Percentiles rank a stretch among this genome's conserved stretches.
Conservation (phyloP, 2,797 vertebrate genomes). For the Podargus strigoides region DNA sequence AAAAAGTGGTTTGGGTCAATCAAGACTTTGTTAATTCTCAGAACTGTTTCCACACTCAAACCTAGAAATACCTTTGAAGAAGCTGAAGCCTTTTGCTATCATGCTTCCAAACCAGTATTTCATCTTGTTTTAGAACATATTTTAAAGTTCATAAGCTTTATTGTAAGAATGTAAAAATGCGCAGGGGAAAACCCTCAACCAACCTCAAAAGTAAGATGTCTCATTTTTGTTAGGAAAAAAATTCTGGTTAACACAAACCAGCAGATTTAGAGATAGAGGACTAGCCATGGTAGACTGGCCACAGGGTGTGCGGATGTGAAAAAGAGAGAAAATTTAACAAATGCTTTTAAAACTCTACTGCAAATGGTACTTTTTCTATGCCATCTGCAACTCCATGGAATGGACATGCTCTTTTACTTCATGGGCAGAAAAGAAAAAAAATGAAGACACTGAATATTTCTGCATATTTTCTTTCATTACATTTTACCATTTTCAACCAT, state of each 20-base stretch:
- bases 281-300: background rate
- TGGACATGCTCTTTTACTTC: background rate
- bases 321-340: background rate
- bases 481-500: background rate
- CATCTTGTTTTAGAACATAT: background rate
- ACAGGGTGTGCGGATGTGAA: background rate
- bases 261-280: background rate
- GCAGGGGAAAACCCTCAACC: background rate
- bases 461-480: background rate
- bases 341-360: background rate
- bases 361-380: background rate
- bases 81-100: background rate
- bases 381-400: background rate
- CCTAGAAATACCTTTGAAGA: background rate
- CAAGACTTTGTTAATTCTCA: background rate
- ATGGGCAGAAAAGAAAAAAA: background rate
- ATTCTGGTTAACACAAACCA: background rate
- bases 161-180: background rate
- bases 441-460: background rate
- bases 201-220: background rate
- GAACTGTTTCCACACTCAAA: background rate
- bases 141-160: background rate
- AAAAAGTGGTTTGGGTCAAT: background rate
- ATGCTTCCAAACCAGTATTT: background rate
- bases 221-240: background rate